These are phyloP conservation scores for Lasioglossum lativentre DNA, from an alignment of 2,888 invertebrate genomes.

Conservation along the genomic window DNA sequence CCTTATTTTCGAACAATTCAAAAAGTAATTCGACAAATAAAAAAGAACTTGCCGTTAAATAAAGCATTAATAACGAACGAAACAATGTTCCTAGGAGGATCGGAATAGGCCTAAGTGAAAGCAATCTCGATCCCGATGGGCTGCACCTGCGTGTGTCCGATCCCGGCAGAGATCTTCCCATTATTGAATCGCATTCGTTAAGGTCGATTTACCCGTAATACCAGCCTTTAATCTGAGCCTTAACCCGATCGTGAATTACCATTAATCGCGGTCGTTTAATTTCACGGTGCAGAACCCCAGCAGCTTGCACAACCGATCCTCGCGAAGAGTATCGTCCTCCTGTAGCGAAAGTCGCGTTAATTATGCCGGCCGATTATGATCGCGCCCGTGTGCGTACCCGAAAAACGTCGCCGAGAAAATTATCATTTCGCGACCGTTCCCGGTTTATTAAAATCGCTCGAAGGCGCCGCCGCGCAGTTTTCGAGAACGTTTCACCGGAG, in stretches of 20 bases:
- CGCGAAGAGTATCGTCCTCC: constrained; percentile 17
- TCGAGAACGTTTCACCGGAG: constrained; percentile 11
- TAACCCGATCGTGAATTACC: constrained; percentile 59
- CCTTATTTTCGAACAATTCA: too few relatives aligned
- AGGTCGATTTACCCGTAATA: constrained; percentile 53
- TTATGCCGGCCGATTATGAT: constrained; percentile 52
- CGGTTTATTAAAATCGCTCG: constrained; percentile 43
- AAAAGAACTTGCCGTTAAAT: too few relatives aligned
- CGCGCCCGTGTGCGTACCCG: constrained; percentile 28
- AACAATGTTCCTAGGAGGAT: background rate
- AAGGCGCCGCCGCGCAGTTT: background rate
- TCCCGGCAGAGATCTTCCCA: constrained; percentile 6
- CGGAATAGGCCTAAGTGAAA: background rate
- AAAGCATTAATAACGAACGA: background rate
- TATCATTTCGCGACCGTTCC: constrained; percentile 33
- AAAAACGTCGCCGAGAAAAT: constrained; percentile 28
- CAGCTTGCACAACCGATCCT: constrained; percentile 29
- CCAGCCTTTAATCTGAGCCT: constrained; percentile 52
- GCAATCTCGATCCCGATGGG: background rate
- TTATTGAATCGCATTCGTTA: constrained; percentile 51
- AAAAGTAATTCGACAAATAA: too few relatives aligned
- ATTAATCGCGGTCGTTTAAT: constrained; percentile 58
- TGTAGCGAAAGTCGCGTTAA: constrained; percentile 52
- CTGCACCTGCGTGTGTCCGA: background rate
- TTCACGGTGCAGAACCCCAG: constrained; percentile 43